Evolutionary conservation across 2,113 vertebrate genomes (phyloP).

Genomic region (Fulmarus glacialis): DNA sequence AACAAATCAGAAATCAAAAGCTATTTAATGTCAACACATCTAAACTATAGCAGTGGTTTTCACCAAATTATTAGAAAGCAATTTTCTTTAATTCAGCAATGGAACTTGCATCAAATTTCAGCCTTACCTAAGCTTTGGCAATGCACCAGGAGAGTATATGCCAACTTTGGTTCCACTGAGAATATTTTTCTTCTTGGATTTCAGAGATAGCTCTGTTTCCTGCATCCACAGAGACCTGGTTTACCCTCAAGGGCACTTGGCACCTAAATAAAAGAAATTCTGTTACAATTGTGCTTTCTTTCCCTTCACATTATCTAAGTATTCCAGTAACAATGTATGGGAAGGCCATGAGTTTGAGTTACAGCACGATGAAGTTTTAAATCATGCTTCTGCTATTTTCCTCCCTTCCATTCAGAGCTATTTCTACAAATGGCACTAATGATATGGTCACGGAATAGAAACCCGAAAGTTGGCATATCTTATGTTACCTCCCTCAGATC

Average conservation of each 20-base stretch:
- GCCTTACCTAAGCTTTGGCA: neutral
- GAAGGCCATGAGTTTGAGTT: neutral
- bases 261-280: neutral
- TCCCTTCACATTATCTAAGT: neutral
- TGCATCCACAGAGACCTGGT: neutral
- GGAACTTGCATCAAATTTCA: neutral
- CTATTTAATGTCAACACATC: neutral
- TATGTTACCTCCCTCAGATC: neutral
- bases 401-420: neutral
- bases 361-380: neutral
- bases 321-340: neutral
- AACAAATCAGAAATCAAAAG: slow-evolving; percentile 34
- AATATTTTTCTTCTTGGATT: neutral
- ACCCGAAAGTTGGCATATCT: neutral
- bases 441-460: neutral
- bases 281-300: neutral
- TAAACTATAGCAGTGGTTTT: neutral
- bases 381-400: neutral
- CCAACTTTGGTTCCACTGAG: neutral
- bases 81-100: neutral
- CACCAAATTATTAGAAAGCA: slow-evolving; percentile 5
- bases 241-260: neutral
- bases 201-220: neutral
- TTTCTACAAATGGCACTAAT: neutral
- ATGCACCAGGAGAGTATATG: neutral